Base-by-base conservation (phyloP, 2,113 vertebrate species). In the Hiodon tergisus region DNA sequence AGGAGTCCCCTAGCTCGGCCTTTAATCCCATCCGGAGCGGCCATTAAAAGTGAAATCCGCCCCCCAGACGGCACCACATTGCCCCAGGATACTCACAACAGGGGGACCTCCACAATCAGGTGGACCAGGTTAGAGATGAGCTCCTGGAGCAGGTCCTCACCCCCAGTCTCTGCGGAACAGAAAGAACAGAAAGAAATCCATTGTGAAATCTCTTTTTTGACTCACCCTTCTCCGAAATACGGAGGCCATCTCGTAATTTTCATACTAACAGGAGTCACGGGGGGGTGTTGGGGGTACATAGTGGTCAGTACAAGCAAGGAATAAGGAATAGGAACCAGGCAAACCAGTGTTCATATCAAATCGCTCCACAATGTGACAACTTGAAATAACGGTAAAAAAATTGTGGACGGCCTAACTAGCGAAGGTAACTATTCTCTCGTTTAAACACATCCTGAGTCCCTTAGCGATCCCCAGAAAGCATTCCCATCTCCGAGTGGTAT, bases 51-150 rank as follows among this genome's bases (percentile, higher is more conserved):
- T 51, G 14, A 61, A 9, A 63, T 16, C 46, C 2, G 47, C 50
- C 50, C 14, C 3, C n/a, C n/a, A 11, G 16, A 31, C 3, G 0
- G n/a, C 0, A 52, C 72, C n/a, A 50, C 61, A 55, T 13, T 3
- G 46, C 11, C n/a, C 11, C 11, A 57, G 59, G 60, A 60, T 79
- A 98, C 97, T 98, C 88, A 98, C 97, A 98, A 83, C 70, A 98
- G 93, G 3, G 97, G 97, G 75, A 95, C 92, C 84, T 99, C 97
- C 68, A 97, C 95, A 72, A 98, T 95, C 79, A 99, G 91, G 84
- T 98, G 94, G 75, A 99, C 90, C 69, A 99, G 90, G 87, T 95
- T 95, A 81, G 92, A 96, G 69, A 98, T 85, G 83, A 99, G 75
- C 78, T 98, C 97, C 86, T 98, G 96, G 47, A 98, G 87, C 76